Evolutionary conservation across 1,140 invertebrate genomes (phyloP), one percentile per base, ranked within the genome.

Genomic region (Penaeus indicus): DNA sequence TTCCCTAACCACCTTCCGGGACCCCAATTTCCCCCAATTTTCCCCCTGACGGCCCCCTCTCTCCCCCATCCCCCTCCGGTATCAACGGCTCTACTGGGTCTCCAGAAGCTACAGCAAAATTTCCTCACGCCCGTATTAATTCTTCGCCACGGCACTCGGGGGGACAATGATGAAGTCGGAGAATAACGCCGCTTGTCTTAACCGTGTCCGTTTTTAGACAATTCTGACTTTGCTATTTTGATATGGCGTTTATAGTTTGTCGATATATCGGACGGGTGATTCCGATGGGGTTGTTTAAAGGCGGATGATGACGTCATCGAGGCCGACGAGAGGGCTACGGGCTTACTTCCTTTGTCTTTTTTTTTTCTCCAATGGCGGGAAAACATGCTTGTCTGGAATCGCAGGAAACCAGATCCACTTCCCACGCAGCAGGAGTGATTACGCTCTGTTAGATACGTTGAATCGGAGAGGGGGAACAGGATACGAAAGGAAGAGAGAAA

Each of bases 1-100:
- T 84, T 88, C 87, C 87, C 87, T 84, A 88, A 88, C 86, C 72
- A 88, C 86, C 86, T 88, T 88, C 86, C 82, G 78, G 86, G 81
- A 84, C 86, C 86, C 86, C 86, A 77, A 77, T 77, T 84, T 83
- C 86, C 80, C 67, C 72, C 81, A 79, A 83, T 78, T 88, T 84
- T 61, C 69, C 81, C 27, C 81, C 77, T 54, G 54, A 54, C 54
- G 54, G 16, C 54, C 86, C 19, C 75, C 32, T 69, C 64, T 54
- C 79, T 54, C 63, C 67, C 67, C 75, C 79, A 38, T 72, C 67
- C 86, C 47, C 60, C 61, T 82, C 72, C 60, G 47, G 67, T 77
- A 83, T 84, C 81, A 88, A 88, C 86, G 86, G 86, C 62, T 61
- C 72, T 88, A 84, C 67, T 83, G 86, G 86, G 86, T 88, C 81